Percentiles rank a stretch among this genome's conserved stretches.
These are phyloP conservation scores for Empis stercorea DNA, from an alignment of 2,888 invertebrate species.

Conservation along the genomic window DNA sequence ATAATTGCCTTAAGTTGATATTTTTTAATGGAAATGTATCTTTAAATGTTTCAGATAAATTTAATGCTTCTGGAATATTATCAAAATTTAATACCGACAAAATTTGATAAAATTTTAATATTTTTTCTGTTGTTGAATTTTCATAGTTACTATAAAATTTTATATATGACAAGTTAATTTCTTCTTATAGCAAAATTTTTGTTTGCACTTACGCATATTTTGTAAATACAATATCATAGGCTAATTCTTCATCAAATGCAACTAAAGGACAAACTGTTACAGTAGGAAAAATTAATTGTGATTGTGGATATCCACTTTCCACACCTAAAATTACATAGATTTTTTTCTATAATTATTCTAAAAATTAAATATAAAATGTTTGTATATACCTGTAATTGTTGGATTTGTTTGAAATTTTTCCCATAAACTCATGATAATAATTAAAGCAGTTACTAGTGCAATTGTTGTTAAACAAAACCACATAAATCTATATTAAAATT, in stretches of 20 bases:
- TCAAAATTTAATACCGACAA: constrained; percentile 35
- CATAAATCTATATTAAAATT: constrained; percentile 44
- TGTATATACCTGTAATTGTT: constrained; percentile 51
- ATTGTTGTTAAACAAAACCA: constrained; percentile 64
- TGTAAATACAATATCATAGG: no score
- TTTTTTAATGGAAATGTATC: constrained; percentile 16
- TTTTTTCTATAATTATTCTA: no score
- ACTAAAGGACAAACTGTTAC: constrained; percentile 49
- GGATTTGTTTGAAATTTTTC: constrained; percentile 75
- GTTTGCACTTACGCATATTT: no score
- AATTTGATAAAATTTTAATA: constrained; percentile 29
- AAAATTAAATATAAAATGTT: no score
- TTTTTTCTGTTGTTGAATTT: constrained; percentile 15
- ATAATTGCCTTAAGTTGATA: no score
- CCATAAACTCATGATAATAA: constrained; percentile 66
- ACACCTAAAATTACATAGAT: constrained; percentile 38
- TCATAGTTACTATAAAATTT: constrained; percentile 5
- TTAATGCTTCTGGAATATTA: constrained; percentile 25
- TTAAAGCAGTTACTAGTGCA: constrained; percentile 56
- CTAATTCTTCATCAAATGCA: no score
- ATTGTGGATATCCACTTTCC: constrained; percentile 69
- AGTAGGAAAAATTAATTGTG: constrained; percentile 65
- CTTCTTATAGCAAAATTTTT: no score
- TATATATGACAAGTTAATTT: no score
- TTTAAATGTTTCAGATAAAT: constrained; percentile 18